Evolutionary conservation across 2,113 vertebrate species (phyloP), one percentile per base, ranked within the genome.

Genomic region (Leucopsar rothschildi): DNA sequence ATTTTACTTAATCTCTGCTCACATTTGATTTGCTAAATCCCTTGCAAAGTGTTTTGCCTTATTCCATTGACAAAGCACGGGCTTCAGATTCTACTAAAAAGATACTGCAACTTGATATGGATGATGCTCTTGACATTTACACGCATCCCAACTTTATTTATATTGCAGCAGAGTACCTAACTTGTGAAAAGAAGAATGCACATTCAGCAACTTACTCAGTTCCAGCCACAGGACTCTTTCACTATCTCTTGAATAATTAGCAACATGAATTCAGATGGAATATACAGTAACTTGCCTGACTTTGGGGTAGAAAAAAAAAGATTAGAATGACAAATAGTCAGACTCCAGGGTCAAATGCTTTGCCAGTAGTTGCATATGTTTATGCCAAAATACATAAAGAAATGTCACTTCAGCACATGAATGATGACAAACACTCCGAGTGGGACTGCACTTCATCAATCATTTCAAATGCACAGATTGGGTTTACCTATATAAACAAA

Each of bases 341-440:
- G 97, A 98, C 97, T 98, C 97, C 97, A 97, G 98, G 98, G 98
- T 98, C 98, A 98, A 98, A 98, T 97, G 97, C 97, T 98, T 98
- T 98, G 98, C 98, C 97, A 98, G 98, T 98, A 96, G 98, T 98
- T 98, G 98, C 98, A 98, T 98, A 98, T 98, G 98, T 98, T 98
- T 98, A 98, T 98, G 98, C 97, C 98, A 98, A 98, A 98, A 98
- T 98, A 98, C 98, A 98, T 98, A 98, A 98, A 98, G 98, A 98
- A 98, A 98, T 98, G 98, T 98, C 98, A 98, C 97, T 98, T 98
- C 98, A 98, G 97, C 96, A 96, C 97, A 98, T 98, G 98, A 98
- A 96, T 98, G 98, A 98, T 98, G 98, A 98, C 97, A 98, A 98
- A 97, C 97, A 98, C 98, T 98, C 97, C 96, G 97, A 98, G 97